Evolutionary conservation across 2,888 invertebrate species (phyloP).

Genomic region (Eilema griseolum): DNA sequence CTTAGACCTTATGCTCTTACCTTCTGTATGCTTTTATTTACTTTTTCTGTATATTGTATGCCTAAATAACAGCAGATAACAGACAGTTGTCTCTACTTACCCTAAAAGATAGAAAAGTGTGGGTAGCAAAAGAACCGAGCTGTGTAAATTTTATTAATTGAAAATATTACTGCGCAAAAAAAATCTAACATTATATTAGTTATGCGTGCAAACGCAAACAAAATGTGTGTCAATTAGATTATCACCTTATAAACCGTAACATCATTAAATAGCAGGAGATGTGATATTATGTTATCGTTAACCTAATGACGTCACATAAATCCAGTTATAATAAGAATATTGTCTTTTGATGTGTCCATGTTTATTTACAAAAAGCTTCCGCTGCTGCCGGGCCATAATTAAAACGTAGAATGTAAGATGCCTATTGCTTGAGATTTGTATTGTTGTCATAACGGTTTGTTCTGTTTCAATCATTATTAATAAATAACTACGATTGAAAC

Average conservation of each 20-base stretch:
- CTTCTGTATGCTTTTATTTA: too few relatives aligned
- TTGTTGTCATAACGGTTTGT: not conserved
- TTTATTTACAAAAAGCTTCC: conserved; percentile 14
- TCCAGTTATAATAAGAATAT: conserved; percentile 1
- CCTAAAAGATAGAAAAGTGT: not conserved
- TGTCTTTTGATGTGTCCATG: conserved; percentile 18
- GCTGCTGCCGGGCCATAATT: conserved; percentile 10
- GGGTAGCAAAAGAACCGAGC: too few relatives aligned
- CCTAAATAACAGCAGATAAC: not conserved
- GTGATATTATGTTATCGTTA: conserved; percentile 2
- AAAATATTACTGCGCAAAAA: too few relatives aligned
- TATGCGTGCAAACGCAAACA: too few relatives aligned
- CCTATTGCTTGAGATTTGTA: not conserved
- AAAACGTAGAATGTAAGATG: conserved; percentile 8
- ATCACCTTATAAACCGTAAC: not conserved
- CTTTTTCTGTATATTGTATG: too few relatives aligned
- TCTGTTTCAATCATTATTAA: not conserved
- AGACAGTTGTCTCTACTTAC: not conserved
- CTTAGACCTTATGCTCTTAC: too few relatives aligned
- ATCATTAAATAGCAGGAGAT: conserved; percentile 9
- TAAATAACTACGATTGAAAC: too few relatives aligned
- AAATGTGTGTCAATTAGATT: not conserved
- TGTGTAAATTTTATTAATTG: too few relatives aligned
- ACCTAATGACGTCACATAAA: conserved; percentile 9
- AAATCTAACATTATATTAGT: too few relatives aligned